Conservation (phyloP, 1,140 invertebrate genomes). For the Caenorhabditis brenneri region DNA sequence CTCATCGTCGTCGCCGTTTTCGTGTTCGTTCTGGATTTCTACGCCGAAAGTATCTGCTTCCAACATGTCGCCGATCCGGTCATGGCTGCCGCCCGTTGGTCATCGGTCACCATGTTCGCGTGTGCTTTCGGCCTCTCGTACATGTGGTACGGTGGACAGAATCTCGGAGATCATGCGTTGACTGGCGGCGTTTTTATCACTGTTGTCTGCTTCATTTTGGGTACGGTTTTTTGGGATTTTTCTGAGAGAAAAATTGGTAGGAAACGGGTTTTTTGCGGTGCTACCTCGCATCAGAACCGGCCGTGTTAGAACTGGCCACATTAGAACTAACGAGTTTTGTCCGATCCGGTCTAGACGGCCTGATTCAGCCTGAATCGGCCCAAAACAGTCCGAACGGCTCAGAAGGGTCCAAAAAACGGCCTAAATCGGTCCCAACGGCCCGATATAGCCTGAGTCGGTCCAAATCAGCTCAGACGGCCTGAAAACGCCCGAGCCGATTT, state of each 20-base stretch:
- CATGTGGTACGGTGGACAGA: constrained; percentile 60
- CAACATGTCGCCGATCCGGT: constrained; percentile 67
- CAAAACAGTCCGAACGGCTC: no score
- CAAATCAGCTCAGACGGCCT: no score
- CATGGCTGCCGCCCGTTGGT: constrained; percentile 67
- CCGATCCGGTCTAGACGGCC: no score
- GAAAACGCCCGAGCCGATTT: no score
- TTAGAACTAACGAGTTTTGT: no score
- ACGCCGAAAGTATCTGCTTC: constrained; percentile 72
- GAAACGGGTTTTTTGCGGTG: no score
- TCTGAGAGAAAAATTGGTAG: background rate
- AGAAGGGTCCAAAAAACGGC: no score
- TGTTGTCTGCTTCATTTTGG: constrained; percentile 71
- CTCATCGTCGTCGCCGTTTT: constrained; percentile 72
- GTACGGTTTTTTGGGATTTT: constrained; percentile 63
- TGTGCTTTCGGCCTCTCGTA: constrained; percentile 62
- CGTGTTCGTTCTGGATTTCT: constrained; percentile 74
- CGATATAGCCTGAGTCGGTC: no score
- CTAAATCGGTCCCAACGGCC: no score
- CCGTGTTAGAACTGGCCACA: no score
- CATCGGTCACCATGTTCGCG: constrained; percentile 68
- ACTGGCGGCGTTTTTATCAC: constrained; percentile 73
- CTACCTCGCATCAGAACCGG: no score
- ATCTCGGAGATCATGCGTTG: constrained; percentile 70
- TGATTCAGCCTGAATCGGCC: no score